Evolutionary conservation across 2,113 vertebrate genomes (phyloP), one percentile per base, ranked within the genome.

Genomic region (Candoia aspera): DNA sequence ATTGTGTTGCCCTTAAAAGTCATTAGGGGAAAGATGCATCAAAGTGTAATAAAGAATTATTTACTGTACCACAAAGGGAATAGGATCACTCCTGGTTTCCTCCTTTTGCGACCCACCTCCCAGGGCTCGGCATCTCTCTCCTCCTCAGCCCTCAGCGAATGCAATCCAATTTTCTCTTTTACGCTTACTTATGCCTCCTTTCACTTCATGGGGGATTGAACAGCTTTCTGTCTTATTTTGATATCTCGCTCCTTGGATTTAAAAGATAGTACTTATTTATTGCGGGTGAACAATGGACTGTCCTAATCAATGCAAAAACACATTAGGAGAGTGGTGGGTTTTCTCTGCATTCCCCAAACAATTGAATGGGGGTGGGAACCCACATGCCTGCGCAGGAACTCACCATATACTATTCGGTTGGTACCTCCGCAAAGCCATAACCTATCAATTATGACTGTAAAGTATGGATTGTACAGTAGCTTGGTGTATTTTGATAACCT

Each of bases 21-120:
- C 95, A 0, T 97, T 94, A 94, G 92, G 95, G 93, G 95, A 94
- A 94, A 90, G 90, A 91, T 95, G 64, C 73, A 79, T 96, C 95
- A 29, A 90, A 95, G 92, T 33, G 29, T 46, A 21, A 91, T 93
- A 90, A 90, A 93, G 86, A 42, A 0, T 0, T 93, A 15, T 95
- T 95, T 94, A 86, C 58, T 86, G 90, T 93, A 24, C 19, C 86
- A 91, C 37, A 92, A 84, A 1, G 9, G n/a, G 62, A 58, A 89
- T 84, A 24, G 4, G 58, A 19, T 92, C 33, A 21, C 19, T 79
- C 73, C 33, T 94, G 19, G 21, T 59, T 49, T 90, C 84, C 12
- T 60, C 33, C 15, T 57, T 83, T 26, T 19, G 0, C 46, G 33
- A 62, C 91, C 9, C 73, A 60, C n/a, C 49, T 49, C 49, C 49